Evolutionary conservation across 1,140 invertebrate species (phyloP).

Genomic region (Zaprionus tsacasi): DNA sequence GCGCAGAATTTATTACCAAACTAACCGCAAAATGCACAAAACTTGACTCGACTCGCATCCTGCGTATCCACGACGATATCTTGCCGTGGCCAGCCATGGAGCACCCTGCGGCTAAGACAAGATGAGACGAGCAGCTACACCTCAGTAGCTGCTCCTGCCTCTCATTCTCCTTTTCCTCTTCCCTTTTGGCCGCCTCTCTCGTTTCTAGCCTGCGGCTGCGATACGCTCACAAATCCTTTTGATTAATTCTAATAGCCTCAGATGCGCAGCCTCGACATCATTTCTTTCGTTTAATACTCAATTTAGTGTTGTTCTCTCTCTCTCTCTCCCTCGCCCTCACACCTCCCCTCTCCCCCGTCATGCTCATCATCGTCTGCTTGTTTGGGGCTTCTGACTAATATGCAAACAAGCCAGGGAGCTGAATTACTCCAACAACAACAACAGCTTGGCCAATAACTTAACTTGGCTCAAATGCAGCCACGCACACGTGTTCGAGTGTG

Average conservation of each 20-base stretch:
- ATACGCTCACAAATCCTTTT: conserved; percentile 74
- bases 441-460: conserved; percentile 72
- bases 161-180: not conserved
- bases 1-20: conserved; percentile 71
- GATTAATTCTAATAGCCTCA: conserved; percentile 82
- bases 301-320: conserved; percentile 66
- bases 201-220: conserved; percentile 48
- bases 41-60: conserved; percentile 16
- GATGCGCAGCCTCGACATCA: conserved; percentile 75
- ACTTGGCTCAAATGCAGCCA: conserved; percentile 69
- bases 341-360: not conserved
- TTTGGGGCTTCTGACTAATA: conserved; percentile 74
- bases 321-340: not conserved
- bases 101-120: not conserved
- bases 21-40: conserved; percentile 66
- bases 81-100: conserved; percentile 24
- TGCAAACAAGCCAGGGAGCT: conserved; percentile 68
- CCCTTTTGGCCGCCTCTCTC: not conserved
- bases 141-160: not conserved
- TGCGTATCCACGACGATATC: conserved; percentile 36
- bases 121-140: conserved; percentile 6
- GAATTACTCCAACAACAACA: not conserved
- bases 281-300: conserved; percentile 81
- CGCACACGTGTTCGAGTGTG: conserved; percentile 17
- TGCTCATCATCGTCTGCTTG: conserved; percentile 21